These are phyloP conservation scores for Aldabrachelys gigantea DNA, from an alignment of 2,113 vertebrate species.

Conservation along the genomic window DNA sequence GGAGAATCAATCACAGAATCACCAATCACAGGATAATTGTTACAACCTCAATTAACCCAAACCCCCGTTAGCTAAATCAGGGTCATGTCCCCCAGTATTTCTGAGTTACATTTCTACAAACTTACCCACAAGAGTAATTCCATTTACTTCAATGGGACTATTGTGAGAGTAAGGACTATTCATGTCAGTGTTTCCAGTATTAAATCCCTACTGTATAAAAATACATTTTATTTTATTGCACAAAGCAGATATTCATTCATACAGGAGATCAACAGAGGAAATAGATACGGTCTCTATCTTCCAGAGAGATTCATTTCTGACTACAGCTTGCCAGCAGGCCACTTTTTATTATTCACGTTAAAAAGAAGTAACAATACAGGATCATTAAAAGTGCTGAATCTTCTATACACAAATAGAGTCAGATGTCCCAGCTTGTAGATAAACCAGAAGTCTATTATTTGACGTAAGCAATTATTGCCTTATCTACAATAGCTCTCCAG, in stretches of 20 bases:
- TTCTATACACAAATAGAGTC: neutral
- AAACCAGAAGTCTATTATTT: fast-evolving
- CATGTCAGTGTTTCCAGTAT: too few relatives aligned
- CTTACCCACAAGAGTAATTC: neutral
- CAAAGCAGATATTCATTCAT: neutral
- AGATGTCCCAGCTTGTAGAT: neutral
- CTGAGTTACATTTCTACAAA: neutral
- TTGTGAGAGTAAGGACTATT: too few relatives aligned
- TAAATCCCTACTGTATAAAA: neutral
- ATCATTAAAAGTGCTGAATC: neutral
- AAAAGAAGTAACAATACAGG: neutral
- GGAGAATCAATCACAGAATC: neutral
- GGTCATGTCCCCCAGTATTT: neutral
- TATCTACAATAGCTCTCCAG: too few relatives aligned
- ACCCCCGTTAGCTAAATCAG: neutral
- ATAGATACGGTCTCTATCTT: too few relatives aligned
- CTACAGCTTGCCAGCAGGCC: too few relatives aligned
- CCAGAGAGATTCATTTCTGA: too few relatives aligned
- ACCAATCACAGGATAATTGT: neutral
- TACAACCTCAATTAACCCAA: neutral
- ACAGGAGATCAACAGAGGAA: neutral
- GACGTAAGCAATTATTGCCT: too few relatives aligned
- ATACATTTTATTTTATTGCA: neutral
- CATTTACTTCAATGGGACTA: neutral
- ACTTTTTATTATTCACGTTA: neutral